Base-by-base conservation (phyloP, 2,113 vertebrate genomes). In the Phasianus colchicus region DNA sequence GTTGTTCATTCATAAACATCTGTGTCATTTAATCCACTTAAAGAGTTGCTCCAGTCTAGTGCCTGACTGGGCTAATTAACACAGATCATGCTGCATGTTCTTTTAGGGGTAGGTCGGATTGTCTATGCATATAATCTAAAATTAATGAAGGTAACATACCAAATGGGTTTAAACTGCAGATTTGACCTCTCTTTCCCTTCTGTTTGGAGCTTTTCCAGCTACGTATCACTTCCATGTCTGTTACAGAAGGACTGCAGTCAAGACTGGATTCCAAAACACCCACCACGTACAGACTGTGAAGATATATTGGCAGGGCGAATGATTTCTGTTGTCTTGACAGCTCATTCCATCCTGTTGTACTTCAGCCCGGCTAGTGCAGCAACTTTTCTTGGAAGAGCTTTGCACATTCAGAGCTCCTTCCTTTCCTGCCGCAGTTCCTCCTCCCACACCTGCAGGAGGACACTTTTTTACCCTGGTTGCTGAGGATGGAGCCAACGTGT, bases 71-170 rank as follows among this genome's bases (percentile, higher is more conserved):
- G 92, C 95, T 91, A 72, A 72, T 77, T 78, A 88, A 90, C 86
- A 86, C 95, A 93, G 96, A 75, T 94, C 95, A 93, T 86, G 86
- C 93, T 96, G 96, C 90, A 40, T 97, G 96, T 95, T 97, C 92
- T 86, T 94, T 73, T 97, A 97, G 97, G 94, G 88, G 90, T 94
- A 96, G 94, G 30, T 92, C 91, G 97, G 92, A 85, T 93, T 97
- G 52, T 96, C 97, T 97, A 92, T 97, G 97, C 96, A 97, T 94
- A 92, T 90, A 95, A 75, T 79, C 84, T 81, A 90, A 91, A 80
- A 91, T 88, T 74, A 96, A 96, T 71, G 96, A 73, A 97, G 92
- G 95, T 96, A 93, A 85, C 54, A 32, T 88, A 95, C 95, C 87
- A 93, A 79, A 93, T 92, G 83, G 75, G 71, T 82, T 93, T 50